Conservation (phyloP, 1,140 invertebrate species). For the Yoshiicerus persimilis region DNA sequence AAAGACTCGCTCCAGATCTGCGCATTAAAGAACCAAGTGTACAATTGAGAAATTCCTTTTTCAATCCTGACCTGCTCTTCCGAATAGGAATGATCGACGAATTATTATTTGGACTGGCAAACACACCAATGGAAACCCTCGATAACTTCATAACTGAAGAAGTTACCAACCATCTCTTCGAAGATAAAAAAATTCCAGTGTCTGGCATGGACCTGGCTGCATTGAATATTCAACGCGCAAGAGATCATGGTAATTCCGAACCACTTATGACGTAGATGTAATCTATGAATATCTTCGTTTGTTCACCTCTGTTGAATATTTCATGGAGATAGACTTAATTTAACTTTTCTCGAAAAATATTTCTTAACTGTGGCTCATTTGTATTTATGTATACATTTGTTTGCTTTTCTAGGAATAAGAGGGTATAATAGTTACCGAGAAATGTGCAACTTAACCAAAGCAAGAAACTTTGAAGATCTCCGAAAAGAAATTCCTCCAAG, state of each 20-base stretch:
- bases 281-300: not conserved
- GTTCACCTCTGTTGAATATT: too few relatives aligned
- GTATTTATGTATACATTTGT: too few relatives aligned
- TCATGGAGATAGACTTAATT: too few relatives aligned
- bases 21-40: constrained; percentile 54
- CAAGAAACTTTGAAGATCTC: constrained; percentile 74
- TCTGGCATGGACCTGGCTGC: constrained; percentile 84
- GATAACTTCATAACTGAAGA: constrained; percentile 60
- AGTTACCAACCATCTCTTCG: constrained; percentile 63
- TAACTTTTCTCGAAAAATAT: too few relatives aligned
- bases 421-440: constrained; percentile 65
- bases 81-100: constrained; percentile 56
- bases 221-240: constrained; percentile 79
- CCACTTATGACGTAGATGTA: not conserved
- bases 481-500: constrained; percentile 58
- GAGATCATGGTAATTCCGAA: constrained; percentile 60
- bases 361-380: too few relatives aligned
- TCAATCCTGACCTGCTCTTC: constrained; percentile 59
- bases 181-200: constrained; percentile 57
- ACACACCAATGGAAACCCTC: constrained; percentile 60
- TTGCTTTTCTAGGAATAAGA: constrained; percentile 52
- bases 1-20: constrained; percentile 60
- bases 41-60: constrained; percentile 64
- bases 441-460: constrained; percentile 62
- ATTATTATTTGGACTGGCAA: constrained; percentile 59